A percentile compares a stretch with the other conserved stretches of the same genome.
Conservation (phyloP, 2,113 vertebrate genomes). For the Noctilio leporinus region DNA sequence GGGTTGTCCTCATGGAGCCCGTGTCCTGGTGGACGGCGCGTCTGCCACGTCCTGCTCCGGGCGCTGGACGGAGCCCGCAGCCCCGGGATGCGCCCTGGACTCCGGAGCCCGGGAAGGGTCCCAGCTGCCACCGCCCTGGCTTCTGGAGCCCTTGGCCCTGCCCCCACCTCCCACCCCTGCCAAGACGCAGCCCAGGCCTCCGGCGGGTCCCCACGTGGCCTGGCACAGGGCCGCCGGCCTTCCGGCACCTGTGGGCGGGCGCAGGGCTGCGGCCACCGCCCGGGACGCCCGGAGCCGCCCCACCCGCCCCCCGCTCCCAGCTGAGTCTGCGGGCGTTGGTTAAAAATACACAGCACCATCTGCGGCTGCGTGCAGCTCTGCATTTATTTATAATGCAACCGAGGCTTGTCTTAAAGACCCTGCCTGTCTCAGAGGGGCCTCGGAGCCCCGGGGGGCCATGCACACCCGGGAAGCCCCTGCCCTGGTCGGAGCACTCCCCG, state of each 20-base stretch:
- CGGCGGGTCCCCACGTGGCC: rapidly evolving
- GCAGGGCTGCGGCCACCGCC: background rate
- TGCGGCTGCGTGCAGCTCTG: background rate
- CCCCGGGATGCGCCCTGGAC: background rate
- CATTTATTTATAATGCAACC: background rate
- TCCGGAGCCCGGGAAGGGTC: too few relatives aligned
- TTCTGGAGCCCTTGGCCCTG: background rate
- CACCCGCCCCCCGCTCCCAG: background rate
- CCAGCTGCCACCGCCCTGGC: rapidly evolving
- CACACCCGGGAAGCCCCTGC: background rate
- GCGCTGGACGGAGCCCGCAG: background rate
- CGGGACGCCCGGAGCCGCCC: background rate
- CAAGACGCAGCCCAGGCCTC: background rate
- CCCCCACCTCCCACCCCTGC: background rate
- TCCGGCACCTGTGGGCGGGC: background rate
- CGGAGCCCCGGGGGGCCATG: background rate
- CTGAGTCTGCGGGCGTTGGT: background rate
- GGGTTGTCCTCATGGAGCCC: too few relatives aligned
- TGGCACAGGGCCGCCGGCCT: background rate
- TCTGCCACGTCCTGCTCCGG: rapidly evolving
- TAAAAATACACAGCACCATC: conserved; percentile 44
- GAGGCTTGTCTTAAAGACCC: background rate
- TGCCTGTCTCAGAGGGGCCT: background rate
- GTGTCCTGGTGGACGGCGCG: rapidly evolving
- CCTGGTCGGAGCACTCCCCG: background rate